phyloP scores from a whole-genome alignment of 2,797 vertebrate genomes.

The Astyanax mexicanus region DNA sequence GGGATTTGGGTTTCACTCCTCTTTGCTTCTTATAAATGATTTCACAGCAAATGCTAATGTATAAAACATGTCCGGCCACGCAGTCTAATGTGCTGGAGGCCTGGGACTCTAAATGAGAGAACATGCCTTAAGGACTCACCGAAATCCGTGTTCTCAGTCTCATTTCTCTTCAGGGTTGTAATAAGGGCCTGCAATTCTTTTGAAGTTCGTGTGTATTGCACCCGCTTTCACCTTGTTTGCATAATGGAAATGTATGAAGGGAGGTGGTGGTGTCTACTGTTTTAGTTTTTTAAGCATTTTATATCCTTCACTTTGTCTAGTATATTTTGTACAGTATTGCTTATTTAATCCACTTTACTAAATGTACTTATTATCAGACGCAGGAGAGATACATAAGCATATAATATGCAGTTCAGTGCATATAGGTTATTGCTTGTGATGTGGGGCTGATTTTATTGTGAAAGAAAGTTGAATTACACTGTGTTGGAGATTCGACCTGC shows the following conservation, averaged over 20 bases:
- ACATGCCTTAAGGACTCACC: neutral
- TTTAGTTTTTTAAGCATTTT: no score
- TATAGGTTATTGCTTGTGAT: neutral
- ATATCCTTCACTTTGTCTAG: neutral
- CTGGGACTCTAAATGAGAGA: neutral
- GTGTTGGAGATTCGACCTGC: neutral
- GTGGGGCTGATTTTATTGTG: neutral
- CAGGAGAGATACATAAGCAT: no score
- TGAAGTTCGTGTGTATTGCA: neutral
- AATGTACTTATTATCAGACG: neutral
- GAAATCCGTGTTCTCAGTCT: neutral
- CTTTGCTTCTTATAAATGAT: constrained; percentile 60
- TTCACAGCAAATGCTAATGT: constrained; percentile 67
- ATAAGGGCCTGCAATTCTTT: neutral
- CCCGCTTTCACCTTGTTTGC: neutral
- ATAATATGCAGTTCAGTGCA: no score
- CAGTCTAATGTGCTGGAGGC: constrained; percentile 58
- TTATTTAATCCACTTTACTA: neutral
- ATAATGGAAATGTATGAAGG: neutral
- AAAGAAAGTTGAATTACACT: neutral
- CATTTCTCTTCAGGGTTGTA: neutral
- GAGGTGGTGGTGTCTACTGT: neutral
- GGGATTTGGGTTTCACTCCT: constrained; percentile 59
- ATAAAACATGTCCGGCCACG: constrained; percentile 73
- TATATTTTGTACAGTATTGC: neutral